Evolutionary conservation across 1,140 invertebrate genomes (phyloP), one percentile per base, ranked within the genome.

Genomic region (Berghia stephanieae): DNA sequence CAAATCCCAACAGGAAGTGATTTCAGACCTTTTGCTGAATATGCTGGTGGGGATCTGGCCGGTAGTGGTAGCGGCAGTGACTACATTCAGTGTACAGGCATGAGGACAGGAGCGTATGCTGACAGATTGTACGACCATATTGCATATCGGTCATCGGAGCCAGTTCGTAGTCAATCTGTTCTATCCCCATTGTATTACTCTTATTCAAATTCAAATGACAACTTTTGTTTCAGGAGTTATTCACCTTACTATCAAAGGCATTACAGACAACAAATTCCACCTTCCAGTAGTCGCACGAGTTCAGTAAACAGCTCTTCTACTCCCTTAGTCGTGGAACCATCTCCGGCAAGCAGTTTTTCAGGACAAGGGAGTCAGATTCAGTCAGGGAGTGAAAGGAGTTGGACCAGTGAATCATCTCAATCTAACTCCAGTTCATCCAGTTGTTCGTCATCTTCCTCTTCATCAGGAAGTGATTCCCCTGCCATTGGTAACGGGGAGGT

Each of bases 111-210:
- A 13, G 31, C 55, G 6, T 78, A 72, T 67, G 52, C 69, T 16
- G 66, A 60, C n/a, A 40, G 63, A 18, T 24, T 74, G 55, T 78
- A 72, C 21, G 57, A 78, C 38, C 68, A 78, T 27, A 43, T 71
- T 38, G 34, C 36, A 40, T 71, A 66, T 36, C 77, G 27, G 3
- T 57, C 67, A 0, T 77, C 67, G 4, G 49, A 77, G 31, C 57
- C 38, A 24, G 40, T 40, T 18, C 66, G 38, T 43, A 10, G 18
- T 21, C 31, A 46, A 21, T 6, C 34, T 10, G 3, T n/a, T 5
- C 38, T 36, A 3, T 38, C 27, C 16, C n/a, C 31, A n/a, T 21
- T 38, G n/a, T 38, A 16, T 34, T 8, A 42, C 42, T 42, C 46
- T 60, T 44, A 43, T 8, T 10, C 38, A 27, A 40, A 52, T n/a